These are phyloP conservation scores for Eretmocerus hayati DNA, from an alignment of 2,888 invertebrate genomes.

Conservation along the genomic window DNA sequence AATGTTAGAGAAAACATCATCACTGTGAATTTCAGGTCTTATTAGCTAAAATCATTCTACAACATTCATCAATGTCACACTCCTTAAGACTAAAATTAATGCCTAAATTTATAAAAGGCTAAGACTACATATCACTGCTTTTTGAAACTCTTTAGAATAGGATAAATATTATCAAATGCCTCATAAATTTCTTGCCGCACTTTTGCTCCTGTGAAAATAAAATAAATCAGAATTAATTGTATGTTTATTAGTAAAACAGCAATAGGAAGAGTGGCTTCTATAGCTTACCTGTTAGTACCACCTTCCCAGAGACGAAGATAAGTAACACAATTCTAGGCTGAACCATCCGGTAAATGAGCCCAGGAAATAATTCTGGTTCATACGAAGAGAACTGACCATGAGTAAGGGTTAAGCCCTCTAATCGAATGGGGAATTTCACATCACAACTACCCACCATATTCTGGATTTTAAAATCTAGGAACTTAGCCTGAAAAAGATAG, in stretches of 20 bases:
- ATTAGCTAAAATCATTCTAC: too few species aligned
- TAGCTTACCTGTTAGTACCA: conserved; percentile 72
- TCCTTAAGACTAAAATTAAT: too few species aligned
- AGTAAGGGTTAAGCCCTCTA: conserved; percentile 73
- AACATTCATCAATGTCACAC: too few species aligned
- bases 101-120: too few species aligned
- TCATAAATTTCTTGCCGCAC: conserved; percentile 88
- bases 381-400: conserved; percentile 74
- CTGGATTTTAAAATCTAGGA: conserved; percentile 57
- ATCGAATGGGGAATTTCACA: conserved; percentile 75
- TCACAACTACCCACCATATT: conserved; percentile 67
- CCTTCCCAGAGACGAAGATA: conserved; percentile 98
- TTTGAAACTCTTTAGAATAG: conserved; percentile 88
- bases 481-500: conserved; percentile 55
- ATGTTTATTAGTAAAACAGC: conserved; percentile 4
- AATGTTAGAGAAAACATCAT: too few species aligned
- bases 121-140: too few species aligned
- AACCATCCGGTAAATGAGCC: conserved; percentile 95
- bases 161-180: conserved; percentile 93
- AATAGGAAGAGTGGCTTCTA: too few species aligned
- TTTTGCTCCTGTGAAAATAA: conserved; percentile 66
- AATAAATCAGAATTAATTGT: not conserved
- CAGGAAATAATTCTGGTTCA: conserved; percentile 99
- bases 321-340: conserved; percentile 92
- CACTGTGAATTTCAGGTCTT: too few species aligned